Evolutionary conservation across 2,113 vertebrate species (phyloP).

Genomic region (Syrrhaptes paradoxus): DNA sequence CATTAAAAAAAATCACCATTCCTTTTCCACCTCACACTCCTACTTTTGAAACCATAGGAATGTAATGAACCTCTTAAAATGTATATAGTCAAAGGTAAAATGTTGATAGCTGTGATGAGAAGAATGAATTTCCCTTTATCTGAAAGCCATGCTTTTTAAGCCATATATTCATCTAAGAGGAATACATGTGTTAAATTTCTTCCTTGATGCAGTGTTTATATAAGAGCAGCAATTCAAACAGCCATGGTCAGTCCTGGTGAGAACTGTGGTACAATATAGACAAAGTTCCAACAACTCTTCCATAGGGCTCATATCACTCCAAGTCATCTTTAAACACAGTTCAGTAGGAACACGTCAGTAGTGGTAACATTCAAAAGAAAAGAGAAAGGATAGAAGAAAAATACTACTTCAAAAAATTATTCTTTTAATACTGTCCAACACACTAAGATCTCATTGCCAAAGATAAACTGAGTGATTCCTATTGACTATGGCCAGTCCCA

Average conservation of each 20-base stretch:
- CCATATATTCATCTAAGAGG: neutral
- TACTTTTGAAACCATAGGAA: neutral
- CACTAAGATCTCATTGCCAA: neutral
- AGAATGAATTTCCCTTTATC: neutral
- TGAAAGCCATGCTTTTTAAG: neutral
- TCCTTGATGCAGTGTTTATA: neutral
- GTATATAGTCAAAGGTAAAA: slow-evolving; percentile 6
- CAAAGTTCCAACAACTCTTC: neutral
- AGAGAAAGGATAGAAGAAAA: neutral
- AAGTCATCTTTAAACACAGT: neutral
- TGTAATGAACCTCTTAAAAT: neutral
- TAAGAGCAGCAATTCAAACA: neutral
- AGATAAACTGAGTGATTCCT: neutral
- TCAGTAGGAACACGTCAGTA: neutral
- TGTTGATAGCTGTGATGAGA: slow-evolving; percentile 20
- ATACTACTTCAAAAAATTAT: neutral
- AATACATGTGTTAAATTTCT: neutral
- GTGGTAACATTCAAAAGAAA: neutral
- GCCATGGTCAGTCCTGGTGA: neutral
- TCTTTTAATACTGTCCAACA: neutral
- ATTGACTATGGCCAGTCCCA: neutral
- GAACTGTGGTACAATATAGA: neutral
- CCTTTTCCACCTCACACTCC: neutral
- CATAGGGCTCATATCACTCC: neutral
- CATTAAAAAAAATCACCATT: neutral